Conservation (phyloP, 2,113 vertebrate species). For the Aphelocoma coerulescens region DNA sequence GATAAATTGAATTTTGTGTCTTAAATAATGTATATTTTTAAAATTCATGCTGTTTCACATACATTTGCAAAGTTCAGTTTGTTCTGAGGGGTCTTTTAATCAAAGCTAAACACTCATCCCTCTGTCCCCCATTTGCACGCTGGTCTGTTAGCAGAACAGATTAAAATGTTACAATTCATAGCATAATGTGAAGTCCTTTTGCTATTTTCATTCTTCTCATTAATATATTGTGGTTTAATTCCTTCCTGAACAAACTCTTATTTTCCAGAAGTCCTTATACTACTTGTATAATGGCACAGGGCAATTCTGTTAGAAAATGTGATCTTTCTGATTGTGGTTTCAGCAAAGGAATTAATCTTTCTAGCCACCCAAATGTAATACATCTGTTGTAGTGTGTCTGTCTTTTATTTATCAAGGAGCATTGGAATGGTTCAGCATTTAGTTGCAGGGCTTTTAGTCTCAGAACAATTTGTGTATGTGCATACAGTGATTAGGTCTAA, state of each 20-base stretch:
- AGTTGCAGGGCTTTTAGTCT: neutral
- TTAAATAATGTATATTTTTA: neutral
- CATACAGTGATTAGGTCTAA: neutral
- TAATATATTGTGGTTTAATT: neutral
- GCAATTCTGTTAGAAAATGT: neutral
- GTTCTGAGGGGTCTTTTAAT: neutral
- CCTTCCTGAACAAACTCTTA: neutral
- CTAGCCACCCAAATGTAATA: neutral
- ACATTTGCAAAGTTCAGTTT: neutral
- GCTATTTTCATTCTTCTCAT: neutral
- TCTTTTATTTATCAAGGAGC: neutral
- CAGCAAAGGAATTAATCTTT: neutral
- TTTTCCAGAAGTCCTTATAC: neutral
- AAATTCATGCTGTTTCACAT: neutral
- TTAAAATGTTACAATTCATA: neutral
- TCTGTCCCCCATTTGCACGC: neutral
- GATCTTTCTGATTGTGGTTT: neutral
- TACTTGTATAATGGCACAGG: neutral
- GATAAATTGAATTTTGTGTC: neutral
- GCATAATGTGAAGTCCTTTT: neutral
- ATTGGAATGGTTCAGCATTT: neutral
- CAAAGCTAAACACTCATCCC: neutral
- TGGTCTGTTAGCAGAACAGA: neutral
- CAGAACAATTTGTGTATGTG: neutral
- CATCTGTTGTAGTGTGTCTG: neutral